A percentile compares a stretch with the other conserved stretches of the same genome.
Evolutionary conservation across 2,888 invertebrate species (phyloP).

Genomic region (Synergus umbraculus): DNA sequence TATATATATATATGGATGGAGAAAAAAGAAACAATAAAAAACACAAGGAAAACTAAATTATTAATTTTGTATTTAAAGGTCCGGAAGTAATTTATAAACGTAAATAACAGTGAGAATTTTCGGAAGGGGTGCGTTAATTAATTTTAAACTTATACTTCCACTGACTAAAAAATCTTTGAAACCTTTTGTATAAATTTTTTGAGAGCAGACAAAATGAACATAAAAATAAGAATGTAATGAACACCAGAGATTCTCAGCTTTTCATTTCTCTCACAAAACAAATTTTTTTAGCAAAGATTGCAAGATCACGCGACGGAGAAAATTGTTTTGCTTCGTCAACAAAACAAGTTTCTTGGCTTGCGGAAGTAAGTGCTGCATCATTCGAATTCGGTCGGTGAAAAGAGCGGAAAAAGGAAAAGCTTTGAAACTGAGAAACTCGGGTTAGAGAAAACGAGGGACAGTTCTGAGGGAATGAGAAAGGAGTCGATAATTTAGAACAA

Average conservation of each 20-base stretch:
- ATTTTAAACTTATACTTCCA: no score
- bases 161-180: no score
- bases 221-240: no score
- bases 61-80: no score
- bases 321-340: constrained; percentile 26
- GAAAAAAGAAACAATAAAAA: no score
- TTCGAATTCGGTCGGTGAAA: constrained; percentile 26
- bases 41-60: no score
- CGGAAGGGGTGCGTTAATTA: no score
- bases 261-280: background rate
- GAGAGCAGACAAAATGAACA: no score
- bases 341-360: constrained; percentile 36
- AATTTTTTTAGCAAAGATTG: background rate
- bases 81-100: no score
- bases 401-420: constrained; percentile 7
- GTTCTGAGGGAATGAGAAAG: constrained; percentile 1
- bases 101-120: no score
- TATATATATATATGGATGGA: no score
- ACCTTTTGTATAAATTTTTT: no score
- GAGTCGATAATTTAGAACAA: constrained; percentile 17
- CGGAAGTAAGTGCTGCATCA: constrained; percentile 37
- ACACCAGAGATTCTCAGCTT: background rate
- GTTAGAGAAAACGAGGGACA: constrained; percentile 12
- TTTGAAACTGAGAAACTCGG: constrained; percentile 8
- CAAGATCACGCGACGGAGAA: constrained; percentile 9